A percentile compares a stretch with the other conserved stretches of the same genome.
Evolutionary conservation across 2,113 vertebrate genomes (phyloP).

Genomic region (sheep (Ovis aries)): DNA sequence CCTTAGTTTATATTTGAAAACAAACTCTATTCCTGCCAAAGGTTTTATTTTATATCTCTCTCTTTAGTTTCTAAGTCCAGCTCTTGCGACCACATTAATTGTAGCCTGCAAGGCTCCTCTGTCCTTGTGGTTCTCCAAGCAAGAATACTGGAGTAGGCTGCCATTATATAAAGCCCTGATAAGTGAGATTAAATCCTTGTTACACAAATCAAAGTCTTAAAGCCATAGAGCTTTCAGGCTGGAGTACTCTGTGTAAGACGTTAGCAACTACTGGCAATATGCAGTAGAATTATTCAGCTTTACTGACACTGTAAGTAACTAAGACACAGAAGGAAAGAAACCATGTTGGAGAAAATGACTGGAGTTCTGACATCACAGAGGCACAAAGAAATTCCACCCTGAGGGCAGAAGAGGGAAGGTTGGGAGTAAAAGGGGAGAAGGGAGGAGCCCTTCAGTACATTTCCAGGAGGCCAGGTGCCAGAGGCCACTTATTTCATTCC

Average conservation of each 20-base stretch:
- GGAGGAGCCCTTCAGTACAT: not conserved
- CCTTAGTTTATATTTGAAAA: slow-evolving; percentile 11
- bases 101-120: not conserved
- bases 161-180: not conserved
- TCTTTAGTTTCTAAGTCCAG: not conserved
- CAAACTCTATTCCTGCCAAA: not conserved
- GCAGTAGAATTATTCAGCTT: not conserved
- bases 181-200: not conserved
- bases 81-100: not conserved
- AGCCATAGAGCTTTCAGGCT: not conserved
- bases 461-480: not conserved
- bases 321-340: not conserved
- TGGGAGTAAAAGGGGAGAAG: not conserved
- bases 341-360: not conserved
- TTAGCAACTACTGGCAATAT: not conserved
- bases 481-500: not conserved
- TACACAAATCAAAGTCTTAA: not conserved
- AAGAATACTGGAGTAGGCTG: not conserved
- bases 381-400: not conserved
- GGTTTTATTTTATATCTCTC: not conserved
- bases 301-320: not conserved
- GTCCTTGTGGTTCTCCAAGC: not conserved
- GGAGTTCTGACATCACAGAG: not conserved
- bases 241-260: not conserved
- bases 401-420: not conserved